phyloP scores from a whole-genome alignment of 2,888 invertebrate species.

The Drosophila prolongata region DNA sequence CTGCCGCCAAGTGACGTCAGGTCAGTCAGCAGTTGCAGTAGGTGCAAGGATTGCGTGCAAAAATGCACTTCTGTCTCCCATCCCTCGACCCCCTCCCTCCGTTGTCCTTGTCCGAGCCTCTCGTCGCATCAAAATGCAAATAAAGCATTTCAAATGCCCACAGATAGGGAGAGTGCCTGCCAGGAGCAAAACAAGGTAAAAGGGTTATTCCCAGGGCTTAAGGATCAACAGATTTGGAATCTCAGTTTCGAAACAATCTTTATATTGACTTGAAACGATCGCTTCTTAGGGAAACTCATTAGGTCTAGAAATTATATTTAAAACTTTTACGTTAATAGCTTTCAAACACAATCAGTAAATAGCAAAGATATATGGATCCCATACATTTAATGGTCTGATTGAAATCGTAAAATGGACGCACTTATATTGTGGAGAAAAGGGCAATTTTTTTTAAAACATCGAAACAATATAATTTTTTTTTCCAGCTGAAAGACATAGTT shows the following conservation, averaged over 20 bases:
- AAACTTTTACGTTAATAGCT: too few species aligned
- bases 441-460: too few species aligned
- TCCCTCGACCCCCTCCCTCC: constrained; percentile 11
- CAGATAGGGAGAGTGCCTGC: constrained; percentile 22
- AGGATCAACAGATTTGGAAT: neutral
- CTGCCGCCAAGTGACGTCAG: constrained; percentile 47
- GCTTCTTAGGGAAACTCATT: too few species aligned
- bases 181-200: neutral
- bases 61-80: constrained; percentile 76
- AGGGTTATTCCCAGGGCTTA: neutral
- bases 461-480: too few species aligned
- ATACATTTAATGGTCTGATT: too few species aligned
- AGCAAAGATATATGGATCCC: too few species aligned
- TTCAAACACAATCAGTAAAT: too few species aligned
- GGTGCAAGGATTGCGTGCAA: constrained; percentile 78
- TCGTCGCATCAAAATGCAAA: constrained; percentile 80
- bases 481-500: too few species aligned
- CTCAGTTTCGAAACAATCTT: neutral
- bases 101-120: constrained; percentile 54
- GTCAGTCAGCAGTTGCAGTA: constrained; percentile 43
- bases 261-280: too few species aligned
- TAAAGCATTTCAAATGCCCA: constrained; percentile 76
- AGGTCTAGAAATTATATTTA: too few species aligned
- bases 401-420: too few species aligned
- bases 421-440: too few species aligned